Base-by-base conservation (phyloP, 2,797 vertebrate species). In the Stomatorhinus walkeri region DNA sequence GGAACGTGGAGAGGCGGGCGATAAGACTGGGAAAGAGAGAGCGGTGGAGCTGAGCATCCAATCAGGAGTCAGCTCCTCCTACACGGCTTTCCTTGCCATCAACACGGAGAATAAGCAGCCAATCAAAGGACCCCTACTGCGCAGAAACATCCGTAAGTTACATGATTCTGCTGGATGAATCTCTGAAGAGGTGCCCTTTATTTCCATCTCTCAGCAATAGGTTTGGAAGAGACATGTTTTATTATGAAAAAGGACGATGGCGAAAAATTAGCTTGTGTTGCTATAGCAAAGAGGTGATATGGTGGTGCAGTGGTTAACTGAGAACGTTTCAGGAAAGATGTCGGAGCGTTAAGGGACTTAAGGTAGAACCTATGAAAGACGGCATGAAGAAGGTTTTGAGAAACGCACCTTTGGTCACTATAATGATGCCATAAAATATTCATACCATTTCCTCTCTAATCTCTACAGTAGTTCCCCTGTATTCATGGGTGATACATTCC, bases 81-180 rank as follows among this genome's bases (percentile, higher is more conserved):
- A 92, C 54, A 94, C 93, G 0, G 91, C 93, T 16, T 94, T 93
- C n/a, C 56, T 94, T 4, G 93, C 91, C 0, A 68, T 95, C 79
- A 91, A 92, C 87, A 94, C 90, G 2, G 93, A 92, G 2, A 81
- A 89, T 19, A 91, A 90, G 14, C 22, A 90, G 19, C 88, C 91
- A 0, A 4, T 93, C 1, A 88, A 92, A 6, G 90, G 91, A 0
- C 91, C 93, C 0, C 32, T 93, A 85, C 0, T 56, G 5, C 88
- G 76, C 1, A 89, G 91, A 22, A 22, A 46, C 59, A 49, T 68
- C 36, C 24, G 61, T 68, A 32, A 68, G 61, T 32, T 32, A 22
- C n/a, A 22, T 59, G 56, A 59, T 68, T 28, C 4, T 16, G 28
- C 12, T 72, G 64, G 64, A 72, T 72, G 28, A 36, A 12, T 72